phyloP scores from a whole-genome alignment of 2,113 vertebrate species.

The Engystomops pustulosus region DNA sequence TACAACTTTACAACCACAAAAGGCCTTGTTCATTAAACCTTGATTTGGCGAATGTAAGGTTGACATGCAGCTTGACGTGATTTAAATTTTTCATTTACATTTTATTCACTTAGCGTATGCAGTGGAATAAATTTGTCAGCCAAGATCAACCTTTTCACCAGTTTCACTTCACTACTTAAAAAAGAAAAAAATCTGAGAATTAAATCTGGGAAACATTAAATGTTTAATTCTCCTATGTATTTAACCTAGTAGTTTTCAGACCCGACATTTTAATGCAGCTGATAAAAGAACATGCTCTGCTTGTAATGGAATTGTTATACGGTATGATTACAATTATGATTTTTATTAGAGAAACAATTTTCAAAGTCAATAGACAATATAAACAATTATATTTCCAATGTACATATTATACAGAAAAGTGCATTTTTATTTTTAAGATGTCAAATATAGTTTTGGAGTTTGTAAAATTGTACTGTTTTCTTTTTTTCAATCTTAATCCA shows the following conservation, averaged over 20 bases:
- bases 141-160: slow-evolving; percentile 24
- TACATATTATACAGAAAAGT: no score
- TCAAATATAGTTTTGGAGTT: no score
- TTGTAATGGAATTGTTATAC: not conserved
- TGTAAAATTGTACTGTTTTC: no score
- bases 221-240: not conserved
- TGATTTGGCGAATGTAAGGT: slow-evolving; percentile 28
- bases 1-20: slow-evolving; percentile 44
- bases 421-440: no score
- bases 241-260: not conserved
- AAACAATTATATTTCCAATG: no score
- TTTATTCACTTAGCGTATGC: slow-evolving; percentile 16
- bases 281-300: not conserved
- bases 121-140: slow-evolving; percentile 11
- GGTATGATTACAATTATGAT: no score
- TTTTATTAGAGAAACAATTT: no score
- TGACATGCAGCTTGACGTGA: slow-evolving; percentile 4
- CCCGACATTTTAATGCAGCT: not conserved
- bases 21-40: slow-evolving; percentile 46
- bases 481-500: no score
- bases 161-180: not conserved
- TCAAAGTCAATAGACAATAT: no score
- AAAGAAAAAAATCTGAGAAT: not conserved
- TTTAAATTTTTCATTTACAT: slow-evolving; percentile 45
- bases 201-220: not conserved